phyloP scores from a whole-genome alignment of 1,140 invertebrate species.

The Apis dorsata region DNA sequence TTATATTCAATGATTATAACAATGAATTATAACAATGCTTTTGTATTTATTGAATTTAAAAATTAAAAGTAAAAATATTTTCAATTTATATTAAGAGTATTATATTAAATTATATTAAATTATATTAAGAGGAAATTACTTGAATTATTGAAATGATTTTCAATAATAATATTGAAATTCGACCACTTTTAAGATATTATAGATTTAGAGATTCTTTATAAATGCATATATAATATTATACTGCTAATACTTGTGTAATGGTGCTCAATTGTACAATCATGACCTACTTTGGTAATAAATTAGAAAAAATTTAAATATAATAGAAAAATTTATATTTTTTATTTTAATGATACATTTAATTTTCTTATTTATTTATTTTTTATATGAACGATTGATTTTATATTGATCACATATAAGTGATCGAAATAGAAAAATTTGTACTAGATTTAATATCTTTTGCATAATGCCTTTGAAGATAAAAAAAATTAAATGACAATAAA shows the following conservation, averaged over 20 bases:
- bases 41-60: neutral
- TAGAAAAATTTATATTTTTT: neutral
- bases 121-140: neutral
- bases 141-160: neutral
- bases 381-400: neutral
- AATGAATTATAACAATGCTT: neutral
- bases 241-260: slow-evolving; percentile 3
- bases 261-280: slow-evolving; percentile 25
- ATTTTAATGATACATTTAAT: neutral
- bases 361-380: neutral
- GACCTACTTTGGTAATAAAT: slow-evolving; percentile 11
- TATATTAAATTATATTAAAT: neutral
- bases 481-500: neutral
- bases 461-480: no score
- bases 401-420: no score
- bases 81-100: neutral
- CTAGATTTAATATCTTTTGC: neutral
- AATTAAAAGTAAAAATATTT: neutral
- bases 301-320: neutral
- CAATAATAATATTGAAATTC: neutral
- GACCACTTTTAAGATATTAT: neutral
- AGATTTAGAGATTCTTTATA: slow-evolving; percentile 8
- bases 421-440: neutral
- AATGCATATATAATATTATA: neutral
- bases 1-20: neutral